phyloP scores from a whole-genome alignment of 2,797 vertebrate genomes.

The Hybognathus amarus region DNA sequence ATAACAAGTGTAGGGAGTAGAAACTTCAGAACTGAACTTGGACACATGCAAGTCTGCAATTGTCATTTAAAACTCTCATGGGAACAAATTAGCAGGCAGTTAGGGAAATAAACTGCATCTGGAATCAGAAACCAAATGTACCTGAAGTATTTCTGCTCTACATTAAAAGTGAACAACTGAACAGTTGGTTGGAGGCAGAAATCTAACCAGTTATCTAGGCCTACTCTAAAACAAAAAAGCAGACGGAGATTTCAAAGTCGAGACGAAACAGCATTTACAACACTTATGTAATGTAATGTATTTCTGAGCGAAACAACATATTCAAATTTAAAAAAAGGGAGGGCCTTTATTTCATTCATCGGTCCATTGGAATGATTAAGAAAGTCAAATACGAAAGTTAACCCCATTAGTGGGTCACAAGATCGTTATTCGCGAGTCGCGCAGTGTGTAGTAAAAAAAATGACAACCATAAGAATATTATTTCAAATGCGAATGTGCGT shows the following conservation, averaged over 20 bases:
- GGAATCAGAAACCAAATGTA: constrained; percentile 6
- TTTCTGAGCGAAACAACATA: not conserved
- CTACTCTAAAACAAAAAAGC: not conserved
- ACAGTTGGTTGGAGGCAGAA: not conserved
- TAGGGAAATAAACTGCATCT: not conserved
- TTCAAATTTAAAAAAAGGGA: not conserved
- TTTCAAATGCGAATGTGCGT: no score
- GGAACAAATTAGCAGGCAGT: not conserved
- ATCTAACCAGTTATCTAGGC: not conserved
- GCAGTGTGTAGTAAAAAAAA: not conserved
- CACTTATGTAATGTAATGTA: not conserved
- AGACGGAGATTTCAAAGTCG: not conserved
- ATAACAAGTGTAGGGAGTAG: not conserved
- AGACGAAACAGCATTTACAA: not conserved
- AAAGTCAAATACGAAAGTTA: not conserved
- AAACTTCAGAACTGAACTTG: not conserved
- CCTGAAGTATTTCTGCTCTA: not conserved
- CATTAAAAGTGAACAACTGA: constrained; percentile 7
- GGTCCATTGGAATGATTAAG: not conserved
- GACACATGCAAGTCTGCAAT: not conserved
- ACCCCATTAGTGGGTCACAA: not conserved
- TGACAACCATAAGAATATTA: not conserved
- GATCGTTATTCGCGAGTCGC: no score
- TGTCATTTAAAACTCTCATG: not conserved
- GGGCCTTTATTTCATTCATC: not conserved